Base-by-base conservation (phyloP, 92 coral and sea anemone species). In the Bergia puertoricense region DNA sequence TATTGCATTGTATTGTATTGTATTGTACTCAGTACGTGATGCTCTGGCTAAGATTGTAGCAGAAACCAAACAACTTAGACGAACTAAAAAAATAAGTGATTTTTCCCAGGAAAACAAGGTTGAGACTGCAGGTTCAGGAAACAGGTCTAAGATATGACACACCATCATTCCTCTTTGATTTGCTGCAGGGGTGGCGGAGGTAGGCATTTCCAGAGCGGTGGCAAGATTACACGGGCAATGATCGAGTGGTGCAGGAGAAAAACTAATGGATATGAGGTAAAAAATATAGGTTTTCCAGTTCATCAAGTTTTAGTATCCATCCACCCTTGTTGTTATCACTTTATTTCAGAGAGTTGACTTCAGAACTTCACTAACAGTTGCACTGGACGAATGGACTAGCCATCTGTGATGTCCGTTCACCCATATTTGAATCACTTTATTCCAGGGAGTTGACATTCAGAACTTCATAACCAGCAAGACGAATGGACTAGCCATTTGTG, bases 401-500 rank as follows among this genome's bases (percentile, higher is more conserved):
- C 30, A 30, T 30, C 0, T 30, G 0, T 30, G 30, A 30, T 30
- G 30, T 30, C 30, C 30, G 30, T 30, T 30, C 0, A 30, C 30
- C 30, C 30, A 30, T 30, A 30, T 30, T 30, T 30, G 30, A 30
- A 30, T 30, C 30, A 30, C 0, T 81, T 36, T 67, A 50, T 72
- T 81, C 11, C 84, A 97, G 99, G 98, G 98, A 62, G 95, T 97
- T 30, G 93, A 97, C 11, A 86, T 97, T 86, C 94, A 90, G 56
- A 97, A 97, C 90, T 97, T 95, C 92, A 93, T 96, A 4, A 90
- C 99, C 37, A 95, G 98, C 59, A 95, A 98, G 99, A 96, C 95
- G 18, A 93, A 92, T 30, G 30, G 30, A 30, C 30, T 30, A 30
- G 30, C 30, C 30, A 30, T 30, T 30, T 30, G 30, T 30, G 30